Evolutionary conservation across 2,113 vertebrate species (phyloP).

Genomic region (Hippolais icterina): DNA sequence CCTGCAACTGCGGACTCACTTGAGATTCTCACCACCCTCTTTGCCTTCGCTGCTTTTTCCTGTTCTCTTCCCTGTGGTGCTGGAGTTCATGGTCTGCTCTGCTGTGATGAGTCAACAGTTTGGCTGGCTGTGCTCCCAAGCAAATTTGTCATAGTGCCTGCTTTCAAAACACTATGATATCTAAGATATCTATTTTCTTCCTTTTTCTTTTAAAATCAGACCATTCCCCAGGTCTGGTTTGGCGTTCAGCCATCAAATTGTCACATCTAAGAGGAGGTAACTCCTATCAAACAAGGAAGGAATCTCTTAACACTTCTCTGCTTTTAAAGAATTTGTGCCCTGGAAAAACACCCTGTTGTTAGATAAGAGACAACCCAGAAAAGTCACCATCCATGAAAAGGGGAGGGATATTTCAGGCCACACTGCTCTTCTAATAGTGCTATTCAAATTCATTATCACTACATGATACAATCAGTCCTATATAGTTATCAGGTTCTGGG

Average conservation of each 20-base stretch:
- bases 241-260: neutral
- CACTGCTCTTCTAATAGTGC: conserved; percentile 9
- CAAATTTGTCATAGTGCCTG: neutral
- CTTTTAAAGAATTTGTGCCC: neutral
- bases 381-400: neutral
- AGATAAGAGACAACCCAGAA: conserved; percentile 24
- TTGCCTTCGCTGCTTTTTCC: neutral
- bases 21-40: neutral
- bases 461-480: conserved; percentile 50
- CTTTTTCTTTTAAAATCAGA: neutral
- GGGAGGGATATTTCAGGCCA: conserved; percentile 24
- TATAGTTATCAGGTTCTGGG: conserved; percentile 46
- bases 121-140: neutral
- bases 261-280: neutral
- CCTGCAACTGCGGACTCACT: accelerated
- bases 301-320: conserved; percentile 37
- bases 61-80: neutral
- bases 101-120: neutral
- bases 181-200: neutral
- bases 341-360: conserved; percentile 20
- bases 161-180: neutral
- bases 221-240: neutral
- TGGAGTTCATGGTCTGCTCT: neutral
- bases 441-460: conserved; percentile 57
- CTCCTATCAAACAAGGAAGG: conserved; percentile 7